Base-by-base conservation (phyloP, 2,797 vertebrate species). In the Chloroceryle inda region DNA sequence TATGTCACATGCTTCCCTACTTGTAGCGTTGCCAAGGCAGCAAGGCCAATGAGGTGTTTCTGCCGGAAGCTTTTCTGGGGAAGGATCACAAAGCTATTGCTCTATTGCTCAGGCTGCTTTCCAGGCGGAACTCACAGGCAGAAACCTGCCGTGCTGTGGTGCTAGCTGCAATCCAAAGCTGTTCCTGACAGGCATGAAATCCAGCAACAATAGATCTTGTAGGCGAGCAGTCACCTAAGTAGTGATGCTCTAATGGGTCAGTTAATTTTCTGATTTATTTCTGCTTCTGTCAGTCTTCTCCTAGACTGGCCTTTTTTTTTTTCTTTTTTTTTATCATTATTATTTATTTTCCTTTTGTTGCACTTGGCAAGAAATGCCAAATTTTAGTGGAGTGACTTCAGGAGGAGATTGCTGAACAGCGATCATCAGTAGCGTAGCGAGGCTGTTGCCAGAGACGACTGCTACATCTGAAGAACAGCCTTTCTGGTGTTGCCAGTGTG, bases 21-120 rank as follows among this genome's bases (percentile, higher is more conserved):
- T 87, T 47, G 20, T 33, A 21, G 88, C 8, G 86, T 95, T 94
- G 95, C 93, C 95, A 97, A 93, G 92, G 95, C 92, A 97, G 96
- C 88, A 15, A 88, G 80, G 77, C 94, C 77, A 76, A 22, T 85
- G 85, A 88, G 84, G 19, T 84, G 88, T 87, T 95, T 85, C 89
- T 87, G 88, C 93, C 88, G 85, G 80, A 45, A 95, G 95, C 83
- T 88, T 80, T 94, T 89, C 89, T 95, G 92, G 71, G 85, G 85
- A 95, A 69, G 7, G 33, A 85, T 92, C 91, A 63, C 81, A 86
- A 50, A 86, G 84, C 73, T 59, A 5, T 35, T 55, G 56, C 71
- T 35, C 4, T 61, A 5, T 35, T 56, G 62, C 71, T 35, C 4
- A 23, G 94, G 93, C 94, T 63, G 74, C 74, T 81, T 90, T 92